phyloP scores from a whole-genome alignment of 2,113 vertebrate genomes.

The Prionailurus bengalensis region DNA sequence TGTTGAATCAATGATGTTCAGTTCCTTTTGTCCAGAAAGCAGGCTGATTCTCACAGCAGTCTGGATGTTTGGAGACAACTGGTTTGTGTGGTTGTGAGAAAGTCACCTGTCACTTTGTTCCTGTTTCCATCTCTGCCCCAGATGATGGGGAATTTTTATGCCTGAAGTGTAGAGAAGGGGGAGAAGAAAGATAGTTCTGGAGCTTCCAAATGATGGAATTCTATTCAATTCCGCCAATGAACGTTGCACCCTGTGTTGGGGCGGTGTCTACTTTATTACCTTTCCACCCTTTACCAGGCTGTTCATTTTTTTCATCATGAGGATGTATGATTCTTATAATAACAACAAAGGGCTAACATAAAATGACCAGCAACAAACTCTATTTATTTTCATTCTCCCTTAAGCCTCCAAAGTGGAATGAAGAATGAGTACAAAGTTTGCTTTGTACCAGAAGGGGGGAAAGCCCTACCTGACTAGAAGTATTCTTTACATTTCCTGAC shows the following conservation, averaged over 20 bases:
- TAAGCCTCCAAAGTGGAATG: background rate
- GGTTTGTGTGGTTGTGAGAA: background rate
- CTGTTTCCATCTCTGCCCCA: background rate
- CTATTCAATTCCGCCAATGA: background rate
- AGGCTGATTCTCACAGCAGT: background rate
- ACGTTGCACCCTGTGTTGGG: background rate
- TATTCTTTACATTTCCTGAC: background rate
- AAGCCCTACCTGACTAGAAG: background rate
- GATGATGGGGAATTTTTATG: background rate
- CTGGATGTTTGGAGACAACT: background rate
- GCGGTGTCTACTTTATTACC: background rate
- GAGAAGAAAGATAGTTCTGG: background rate
- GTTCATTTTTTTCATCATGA: background rate
- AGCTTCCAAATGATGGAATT: background rate
- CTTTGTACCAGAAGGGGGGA: background rate
- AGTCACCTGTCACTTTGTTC: background rate
- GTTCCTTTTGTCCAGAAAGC: constrained; percentile 38
- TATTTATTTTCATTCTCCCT: constrained; percentile 32
- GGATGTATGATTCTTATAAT: background rate
- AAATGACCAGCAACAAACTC: background rate
- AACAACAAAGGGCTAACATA: background rate
- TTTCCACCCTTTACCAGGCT: background rate
- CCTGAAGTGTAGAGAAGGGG: background rate
- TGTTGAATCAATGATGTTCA: background rate
- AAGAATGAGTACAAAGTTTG: constrained; percentile 3